A percentile compares a stretch with the other conserved stretches of the same genome.
phyloP scores from a whole-genome alignment of 2,113 vertebrate species.

The Sporophila hypoxantha region DNA sequence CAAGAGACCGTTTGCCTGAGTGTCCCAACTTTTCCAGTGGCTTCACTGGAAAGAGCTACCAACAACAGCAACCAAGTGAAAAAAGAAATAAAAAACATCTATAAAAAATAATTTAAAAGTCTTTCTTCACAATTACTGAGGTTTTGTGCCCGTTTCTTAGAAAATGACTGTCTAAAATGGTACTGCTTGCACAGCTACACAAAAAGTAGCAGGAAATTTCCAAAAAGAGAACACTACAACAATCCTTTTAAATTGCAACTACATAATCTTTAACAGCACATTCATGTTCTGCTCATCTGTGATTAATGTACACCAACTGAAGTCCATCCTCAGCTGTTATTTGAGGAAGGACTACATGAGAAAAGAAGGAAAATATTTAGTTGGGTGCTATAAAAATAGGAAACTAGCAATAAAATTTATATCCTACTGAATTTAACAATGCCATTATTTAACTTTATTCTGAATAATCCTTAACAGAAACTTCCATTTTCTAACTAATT shows the following conservation, averaged over 20 bases:
- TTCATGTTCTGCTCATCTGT: background rate
- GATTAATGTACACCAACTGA: background rate
- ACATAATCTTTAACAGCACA: background rate
- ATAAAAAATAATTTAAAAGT: background rate
- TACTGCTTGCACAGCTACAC: background rate
- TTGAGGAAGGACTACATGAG: background rate
- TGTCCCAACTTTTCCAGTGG: background rate
- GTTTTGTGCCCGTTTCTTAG: background rate
- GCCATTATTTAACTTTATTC: background rate
- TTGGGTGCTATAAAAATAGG: background rate
- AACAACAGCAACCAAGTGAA: background rate
- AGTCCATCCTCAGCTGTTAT: background rate
- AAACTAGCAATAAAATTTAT: background rate
- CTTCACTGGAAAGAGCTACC: background rate
- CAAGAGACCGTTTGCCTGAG: fast-evolving
- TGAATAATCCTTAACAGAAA: constrained; percentile 1
- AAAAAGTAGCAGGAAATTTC: background rate
- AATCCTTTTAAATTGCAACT: background rate
- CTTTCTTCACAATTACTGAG: background rate
- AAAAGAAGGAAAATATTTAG: background rate
- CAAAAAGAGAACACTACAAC: background rate
- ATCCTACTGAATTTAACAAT: background rate
- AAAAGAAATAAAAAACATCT: background rate
- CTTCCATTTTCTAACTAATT: constrained; percentile 18
- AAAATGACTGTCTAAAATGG: background rate